Evolutionary conservation across 2,797 vertebrate species (phyloP), one percentile per base, ranked within the genome.

Genomic region (Erpetoichthys calabaricus): DNA sequence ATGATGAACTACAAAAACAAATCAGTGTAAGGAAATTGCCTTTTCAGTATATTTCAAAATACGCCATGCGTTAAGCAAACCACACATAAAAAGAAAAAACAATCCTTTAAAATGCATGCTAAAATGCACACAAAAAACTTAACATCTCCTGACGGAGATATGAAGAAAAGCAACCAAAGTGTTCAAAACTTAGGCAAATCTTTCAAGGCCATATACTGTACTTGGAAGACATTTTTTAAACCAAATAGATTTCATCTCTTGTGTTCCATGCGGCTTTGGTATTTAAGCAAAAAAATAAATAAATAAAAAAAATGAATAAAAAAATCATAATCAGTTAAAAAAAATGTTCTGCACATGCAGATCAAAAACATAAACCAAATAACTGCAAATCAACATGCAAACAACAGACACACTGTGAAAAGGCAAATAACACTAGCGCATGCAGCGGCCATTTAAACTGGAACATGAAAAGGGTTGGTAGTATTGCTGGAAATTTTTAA

Each of bases 321-420:
- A 42, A 61, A 62, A 45, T 44, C 25, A 59, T 25, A 43, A 62
- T 10, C 52, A 7, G 6, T 9, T 3, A n/a, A 6, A 9, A 51
- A 25, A 51, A 6, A 25, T 25, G 1, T 25, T 25, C 25, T 25
- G 25, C 25, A 25, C 50, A 51, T 9, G 8, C 50, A 51, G 5
- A 51, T 6, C 5, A 9, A 5, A 51, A 51, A 51, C 8, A 9
- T 51, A 25, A 51, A 46, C 43, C 9, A 52, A 44, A 62, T 47
- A 47, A 47, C 57, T 47, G 47, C 55, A 53, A 3, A 54, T 8
- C 47, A 10, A 41, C 57, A 63, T 63, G 61, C 61, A 46, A 50
- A 41, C 44, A 50, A 51, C 56, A 47, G 47, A 43, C 43, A 49
- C 41, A 47, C 25, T 51, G 54, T 59, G 54, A 53, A 42, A 53